Base-by-base conservation (phyloP, 2,888 invertebrate species). In the Athalia circularis region DNA sequence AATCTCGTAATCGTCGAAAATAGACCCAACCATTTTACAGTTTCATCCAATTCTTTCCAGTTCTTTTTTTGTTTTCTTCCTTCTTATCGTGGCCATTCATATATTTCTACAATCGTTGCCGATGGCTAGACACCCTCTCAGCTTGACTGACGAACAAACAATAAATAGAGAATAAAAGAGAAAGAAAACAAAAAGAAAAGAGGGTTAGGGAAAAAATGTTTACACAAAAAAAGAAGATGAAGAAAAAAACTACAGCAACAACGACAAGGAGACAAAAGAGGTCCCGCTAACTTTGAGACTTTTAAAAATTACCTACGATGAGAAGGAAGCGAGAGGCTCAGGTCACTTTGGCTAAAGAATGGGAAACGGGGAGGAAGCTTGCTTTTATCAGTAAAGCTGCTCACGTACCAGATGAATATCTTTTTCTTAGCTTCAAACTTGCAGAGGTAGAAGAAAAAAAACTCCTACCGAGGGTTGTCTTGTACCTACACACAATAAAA, bases 401-500 rank as follows among this genome's bases (percentile, higher is more conserved):
- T 68, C 78, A 72, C 70, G 64, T 72, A 59, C 72, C 59, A 74
- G 74, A 78, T 79, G 74, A 75, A 78, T 77, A 74, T 78, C 78
- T 43, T 45, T 70, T 70, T 57, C 57, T 54, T 8, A 52, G 67
- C 13, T 59, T n/a, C 8, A 52, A 54, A 67, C 52, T 67, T 65
- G 43, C 70, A 61, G 76, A 64, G 80, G 68, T 3, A 7, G n/a
- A 59, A 13, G n/a, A 29, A 29, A 29, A 29, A 29, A 29, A 29
- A 29, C n/a, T 29, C 29, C 2, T 29, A 29, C 29, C 29, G 29
- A 29, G 29, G 29, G 29, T 29, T 29, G 29, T 29, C 29, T 29
- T 29, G 29, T 29, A 29, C 29, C 29, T 29, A 29, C 29, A 29
- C 29, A 29, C 2, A 29, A 29, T 1, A 29, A 11, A 52, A 52